Conservation (phyloP, 2,888 invertebrate species). For the Dasysyrphus albostriatus region DNA sequence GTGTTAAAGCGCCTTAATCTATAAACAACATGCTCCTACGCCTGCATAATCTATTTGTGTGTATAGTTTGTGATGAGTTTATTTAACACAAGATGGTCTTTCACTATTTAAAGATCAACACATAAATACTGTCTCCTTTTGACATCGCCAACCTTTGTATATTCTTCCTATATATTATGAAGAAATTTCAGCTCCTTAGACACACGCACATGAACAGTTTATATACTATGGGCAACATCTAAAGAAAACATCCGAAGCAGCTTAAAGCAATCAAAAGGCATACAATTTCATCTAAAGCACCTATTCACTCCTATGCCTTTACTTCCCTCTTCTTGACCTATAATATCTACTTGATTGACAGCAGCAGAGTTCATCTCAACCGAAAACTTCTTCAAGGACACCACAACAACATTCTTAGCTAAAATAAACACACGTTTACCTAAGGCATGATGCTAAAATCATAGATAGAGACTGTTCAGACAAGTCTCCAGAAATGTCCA, state of each 20-base stretch:
- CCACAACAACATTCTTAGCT: conserved; percentile 21
- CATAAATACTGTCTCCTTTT: background rate
- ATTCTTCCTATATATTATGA: background rate
- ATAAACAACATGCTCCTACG: conserved; percentile 7
- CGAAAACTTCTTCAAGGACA: conserved; percentile 46
- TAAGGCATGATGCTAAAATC: background rate
- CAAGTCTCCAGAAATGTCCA: background rate
- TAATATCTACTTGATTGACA: conserved; percentile 61
- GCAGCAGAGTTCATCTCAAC: conserved; percentile 50
- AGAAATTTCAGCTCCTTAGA: conserved; percentile 7
- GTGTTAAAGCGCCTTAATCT: conserved; percentile 25
- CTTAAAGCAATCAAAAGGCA: conserved; percentile 69
- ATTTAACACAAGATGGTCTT: conserved; percentile 55
- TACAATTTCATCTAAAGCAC: conserved; percentile 64
- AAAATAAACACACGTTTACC: conserved; percentile 37
- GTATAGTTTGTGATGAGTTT: conserved; percentile 22
- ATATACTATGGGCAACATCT: background rate
- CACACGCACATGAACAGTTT: background rate
- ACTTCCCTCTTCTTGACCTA: conserved; percentile 38
- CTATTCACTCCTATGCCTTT: background rate
- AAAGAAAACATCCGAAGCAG: conserved; percentile 46
- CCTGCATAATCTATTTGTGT: background rate
- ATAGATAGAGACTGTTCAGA: background rate
- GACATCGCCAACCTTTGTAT: background rate
- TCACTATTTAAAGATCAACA: conserved; percentile 45